Base-by-base conservation (phyloP, 2,888 invertebrate species). In the Zaprionus bogoriensis region DNA sequence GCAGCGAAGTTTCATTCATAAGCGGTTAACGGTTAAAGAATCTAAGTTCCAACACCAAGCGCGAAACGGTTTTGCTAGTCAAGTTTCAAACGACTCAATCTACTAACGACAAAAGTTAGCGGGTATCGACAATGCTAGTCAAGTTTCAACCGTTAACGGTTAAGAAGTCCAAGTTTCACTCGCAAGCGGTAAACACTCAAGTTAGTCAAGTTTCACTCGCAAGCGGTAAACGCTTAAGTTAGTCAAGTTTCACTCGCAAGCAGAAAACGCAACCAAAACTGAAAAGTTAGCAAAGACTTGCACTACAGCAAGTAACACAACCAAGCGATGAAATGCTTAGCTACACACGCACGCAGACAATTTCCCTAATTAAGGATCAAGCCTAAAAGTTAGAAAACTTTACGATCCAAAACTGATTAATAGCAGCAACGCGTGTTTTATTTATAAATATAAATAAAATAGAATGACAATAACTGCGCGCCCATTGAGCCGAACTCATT, bases 401-500 rank as follows among this genome's bases (percentile, higher is more conserved):
- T n/a, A 32, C 7, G 17, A 32, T 14, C 32, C 14, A 7, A 12
- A 32, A 17, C 9, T 17, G 12, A 22, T 10, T 2, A 14, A 7
- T n/a, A 20, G n/a, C n/a, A n/a, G n/a, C n/a, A n/a, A n/a, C n/a
- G n/a, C n/a, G n/a, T n/a, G n/a, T n/a, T n/a, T n/a, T n/a, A n/a
- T n/a, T n/a, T n/a, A n/a, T n/a, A n/a, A n/a, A n/a, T n/a, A n/a
- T n/a, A n/a, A n/a, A n/a, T n/a, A n/a, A n/a, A 22, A 17, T 46
- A 32, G 19, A 27, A 38, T 61, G 19, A 25, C 36, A 45, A 38
- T 38, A 41, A n/a, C 20, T 45, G 14, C 12, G 27, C 23, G 14
- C 45, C 30, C 67, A 63, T 67, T 58, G 51, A 71, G 71, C 28
- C 59, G 30, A 39, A 47, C 46, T 70, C 57, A 30, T 70, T 62